Evolutionary conservation across 2,113 vertebrate species (phyloP), one percentile per base, ranked within the genome.

Genomic region (Mormyrus iriodes): DNA sequence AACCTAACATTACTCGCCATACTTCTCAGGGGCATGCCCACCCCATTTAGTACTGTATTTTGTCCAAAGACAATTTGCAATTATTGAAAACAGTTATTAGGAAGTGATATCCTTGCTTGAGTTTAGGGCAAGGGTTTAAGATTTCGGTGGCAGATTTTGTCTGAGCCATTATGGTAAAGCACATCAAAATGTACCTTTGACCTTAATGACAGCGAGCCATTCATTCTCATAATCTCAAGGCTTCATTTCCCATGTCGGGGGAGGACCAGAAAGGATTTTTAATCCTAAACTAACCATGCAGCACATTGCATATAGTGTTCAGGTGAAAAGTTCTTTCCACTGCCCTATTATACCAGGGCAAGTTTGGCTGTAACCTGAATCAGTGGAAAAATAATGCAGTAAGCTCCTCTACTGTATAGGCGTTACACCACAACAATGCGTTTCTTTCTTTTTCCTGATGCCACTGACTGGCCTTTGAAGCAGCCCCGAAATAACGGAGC

Each of bases 291-390:
- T 97, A 96, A 96, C 96, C 95, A 95, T 92, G 95, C 95, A 94
- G 93, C 93, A 94, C 94, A 95, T 94, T 94, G 93, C 94, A 93
- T 89, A 93, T 94, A 95, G 92, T 96, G 94, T 94, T 96, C 95
- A 96, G 94, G 94, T 93, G 96, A 96, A 97, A 97, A 95, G 95
- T 95, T 95, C 95, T 97, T 96, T 97, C 96, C 93, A 93, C 94
- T 93, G 58, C 73, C 86, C 94, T 94, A 93, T 97, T 96, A 96
- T 94, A 94, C 90, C 90, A 90, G 90, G 93, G 91, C 92, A 91
- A 94, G 95, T 96, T 94, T 90, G 91, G 89, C 93, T 97, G 97
- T 98, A 98, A 98, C 97, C 95, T 90, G 96, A 98, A 97, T 97
- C 97, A 96, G 93, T 93, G 96, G 95, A 96, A 96, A 96, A 97